Conservation (phyloP, 2,113 vertebrate genomes). For the Eidolon helvum region DNA sequence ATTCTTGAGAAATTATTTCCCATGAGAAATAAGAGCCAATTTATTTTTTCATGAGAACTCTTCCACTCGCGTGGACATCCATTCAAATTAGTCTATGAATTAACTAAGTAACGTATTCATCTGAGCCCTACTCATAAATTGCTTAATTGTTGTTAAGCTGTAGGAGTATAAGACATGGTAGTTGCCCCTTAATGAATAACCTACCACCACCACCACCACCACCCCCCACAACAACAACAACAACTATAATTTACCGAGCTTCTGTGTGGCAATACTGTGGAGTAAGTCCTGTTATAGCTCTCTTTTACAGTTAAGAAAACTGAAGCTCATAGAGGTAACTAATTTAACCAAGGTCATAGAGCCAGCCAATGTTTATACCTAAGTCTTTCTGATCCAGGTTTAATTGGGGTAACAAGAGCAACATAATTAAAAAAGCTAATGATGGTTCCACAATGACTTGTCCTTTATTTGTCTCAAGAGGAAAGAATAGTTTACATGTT, state of each 20-base stretch:
- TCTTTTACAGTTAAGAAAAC: background rate
- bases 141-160: background rate
- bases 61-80: background rate
- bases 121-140: background rate
- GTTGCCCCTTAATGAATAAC: background rate
- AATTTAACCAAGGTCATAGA: background rate
- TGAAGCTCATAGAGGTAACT: background rate
- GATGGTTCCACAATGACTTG: background rate
- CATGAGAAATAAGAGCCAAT: background rate
- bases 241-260: background rate
- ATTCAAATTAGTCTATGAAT: background rate
- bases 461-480: background rate
- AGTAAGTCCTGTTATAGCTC: background rate
- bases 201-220: no score
- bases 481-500: background rate
- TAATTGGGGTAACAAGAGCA: background rate
- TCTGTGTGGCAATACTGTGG: background rate
- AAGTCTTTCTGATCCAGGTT: background rate
- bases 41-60: background rate
- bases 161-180: background rate
- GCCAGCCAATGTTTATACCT: background rate
- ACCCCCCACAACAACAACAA: no score
- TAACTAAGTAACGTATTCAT: background rate
- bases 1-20: slow-evolving; percentile 11
- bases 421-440: background rate